Conservation (phyloP, 2,797 vertebrate genomes). For the Babyrousa celebensis region DNA sequence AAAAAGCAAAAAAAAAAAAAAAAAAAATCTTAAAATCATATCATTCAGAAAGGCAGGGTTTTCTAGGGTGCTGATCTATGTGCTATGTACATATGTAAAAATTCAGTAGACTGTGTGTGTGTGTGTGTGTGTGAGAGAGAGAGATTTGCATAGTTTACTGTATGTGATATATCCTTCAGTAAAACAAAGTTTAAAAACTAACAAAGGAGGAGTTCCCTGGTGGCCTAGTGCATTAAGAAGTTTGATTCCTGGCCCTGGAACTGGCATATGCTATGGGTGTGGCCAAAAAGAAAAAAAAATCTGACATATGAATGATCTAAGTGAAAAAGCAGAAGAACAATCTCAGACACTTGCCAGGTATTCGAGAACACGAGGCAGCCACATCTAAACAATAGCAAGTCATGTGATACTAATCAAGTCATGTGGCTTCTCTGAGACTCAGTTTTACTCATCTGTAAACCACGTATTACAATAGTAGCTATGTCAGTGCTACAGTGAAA, state of each 20-base stretch:
- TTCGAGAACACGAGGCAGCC: neutral
- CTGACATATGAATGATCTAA: neutral
- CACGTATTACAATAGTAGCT: neutral
- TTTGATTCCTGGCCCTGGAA: too few species aligned
- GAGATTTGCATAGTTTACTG: neutral
- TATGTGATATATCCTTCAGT: neutral
- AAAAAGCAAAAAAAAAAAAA: too few species aligned
- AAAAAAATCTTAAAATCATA: neutral
- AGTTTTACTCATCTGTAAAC: constrained; percentile 12
- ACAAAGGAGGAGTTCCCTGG: too few species aligned
- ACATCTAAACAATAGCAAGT: neutral
- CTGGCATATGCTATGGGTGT: too few species aligned
- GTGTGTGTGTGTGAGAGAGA: neutral
- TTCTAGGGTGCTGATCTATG: neutral
- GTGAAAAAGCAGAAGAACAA: neutral
- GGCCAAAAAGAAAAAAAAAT: too few species aligned
- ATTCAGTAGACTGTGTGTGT: neutral
- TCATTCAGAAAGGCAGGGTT: neutral
- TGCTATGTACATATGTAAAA: neutral
- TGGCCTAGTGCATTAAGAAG: too few species aligned
- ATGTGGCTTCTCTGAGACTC: neutral
- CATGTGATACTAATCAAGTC: neutral
- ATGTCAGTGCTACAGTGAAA: neutral
- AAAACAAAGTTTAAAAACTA: constrained; percentile 22
- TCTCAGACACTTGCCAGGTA: neutral